phyloP scores from a whole-genome alignment of 2,888 invertebrate species.

The Carcina quercana region DNA sequence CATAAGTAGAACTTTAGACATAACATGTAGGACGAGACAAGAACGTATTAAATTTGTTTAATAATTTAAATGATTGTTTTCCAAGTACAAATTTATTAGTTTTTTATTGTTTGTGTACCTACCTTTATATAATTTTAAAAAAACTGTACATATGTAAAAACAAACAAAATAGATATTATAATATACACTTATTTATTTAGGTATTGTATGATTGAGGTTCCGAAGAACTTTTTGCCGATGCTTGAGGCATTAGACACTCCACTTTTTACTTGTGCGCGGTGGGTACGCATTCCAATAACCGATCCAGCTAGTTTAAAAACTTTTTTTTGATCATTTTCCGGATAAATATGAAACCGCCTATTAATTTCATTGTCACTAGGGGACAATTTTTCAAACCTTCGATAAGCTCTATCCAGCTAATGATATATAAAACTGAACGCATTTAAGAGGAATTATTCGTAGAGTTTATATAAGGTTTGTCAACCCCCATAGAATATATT shows the following conservation, averaged over 20 bases:
- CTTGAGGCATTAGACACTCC: constrained; percentile 40
- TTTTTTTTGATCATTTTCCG: too few relatives aligned
- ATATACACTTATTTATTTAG: constrained; percentile 64
- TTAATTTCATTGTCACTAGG: too few relatives aligned
- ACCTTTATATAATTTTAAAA: constrained; percentile 43
- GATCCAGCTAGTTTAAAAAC: too few relatives aligned
- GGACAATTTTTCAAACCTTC: too few relatives aligned
- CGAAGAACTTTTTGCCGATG: constrained; percentile 42
- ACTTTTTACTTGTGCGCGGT: too few relatives aligned
- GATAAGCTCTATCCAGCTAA: too few relatives aligned
- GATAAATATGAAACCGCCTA: too few relatives aligned
- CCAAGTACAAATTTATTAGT: constrained; percentile 66
- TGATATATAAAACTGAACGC: too few relatives aligned
- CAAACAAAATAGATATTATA: constrained; percentile 59
- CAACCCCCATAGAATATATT: too few relatives aligned
- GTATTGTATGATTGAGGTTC: constrained; percentile 55
- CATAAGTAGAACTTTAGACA: constrained; percentile 60
- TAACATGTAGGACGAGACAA: constrained; percentile 49
- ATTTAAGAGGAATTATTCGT: too few relatives aligned
- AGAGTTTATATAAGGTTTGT: too few relatives aligned
- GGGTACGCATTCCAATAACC: too few relatives aligned
- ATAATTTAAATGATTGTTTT: constrained; percentile 50
- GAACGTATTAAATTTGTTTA: constrained; percentile 46
- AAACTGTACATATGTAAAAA: constrained; percentile 72
- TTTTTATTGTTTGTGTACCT: constrained; percentile 58